Conservation (phyloP, 2,113 vertebrate species). For the Sylvilagus bachmani region DNA sequence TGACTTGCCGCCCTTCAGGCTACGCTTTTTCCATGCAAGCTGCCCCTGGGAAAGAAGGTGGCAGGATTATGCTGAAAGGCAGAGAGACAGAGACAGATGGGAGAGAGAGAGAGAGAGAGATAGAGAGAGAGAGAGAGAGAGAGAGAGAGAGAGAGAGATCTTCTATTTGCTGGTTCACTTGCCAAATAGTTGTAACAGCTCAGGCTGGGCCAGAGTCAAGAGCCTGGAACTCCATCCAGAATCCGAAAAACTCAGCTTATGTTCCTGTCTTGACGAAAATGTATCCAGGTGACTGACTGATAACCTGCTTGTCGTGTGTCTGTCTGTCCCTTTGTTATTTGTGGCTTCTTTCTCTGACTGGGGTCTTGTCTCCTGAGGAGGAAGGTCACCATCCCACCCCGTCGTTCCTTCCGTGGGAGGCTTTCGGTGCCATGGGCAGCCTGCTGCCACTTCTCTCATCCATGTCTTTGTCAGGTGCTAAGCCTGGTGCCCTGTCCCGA, state of each 20-base stretch:
- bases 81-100: too few species aligned
- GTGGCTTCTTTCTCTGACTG: neutral
- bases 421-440: fast-evolving
- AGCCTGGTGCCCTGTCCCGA: neutral
- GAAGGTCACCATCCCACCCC: fast-evolving
- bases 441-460: neutral
- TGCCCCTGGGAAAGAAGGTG: neutral
- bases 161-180: too few species aligned
- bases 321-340: neutral
- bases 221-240: neutral
- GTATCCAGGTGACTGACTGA: neutral
- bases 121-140: too few species aligned
- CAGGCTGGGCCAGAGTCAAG: too few species aligned
- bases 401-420: neutral
- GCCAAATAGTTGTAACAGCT: too few species aligned
- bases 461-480: too few species aligned
- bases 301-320: neutral
- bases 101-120: too few species aligned
- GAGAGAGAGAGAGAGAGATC: too few species aligned
- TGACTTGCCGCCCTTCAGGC: neutral
- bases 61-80: too few species aligned
- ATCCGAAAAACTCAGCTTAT: neutral
- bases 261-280: neutral
- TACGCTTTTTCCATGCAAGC: neutral
- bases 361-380: neutral